Evolutionary conservation across 2,888 invertebrate species (phyloP).

Genomic region (Orthonychiurus folsomi): DNA sequence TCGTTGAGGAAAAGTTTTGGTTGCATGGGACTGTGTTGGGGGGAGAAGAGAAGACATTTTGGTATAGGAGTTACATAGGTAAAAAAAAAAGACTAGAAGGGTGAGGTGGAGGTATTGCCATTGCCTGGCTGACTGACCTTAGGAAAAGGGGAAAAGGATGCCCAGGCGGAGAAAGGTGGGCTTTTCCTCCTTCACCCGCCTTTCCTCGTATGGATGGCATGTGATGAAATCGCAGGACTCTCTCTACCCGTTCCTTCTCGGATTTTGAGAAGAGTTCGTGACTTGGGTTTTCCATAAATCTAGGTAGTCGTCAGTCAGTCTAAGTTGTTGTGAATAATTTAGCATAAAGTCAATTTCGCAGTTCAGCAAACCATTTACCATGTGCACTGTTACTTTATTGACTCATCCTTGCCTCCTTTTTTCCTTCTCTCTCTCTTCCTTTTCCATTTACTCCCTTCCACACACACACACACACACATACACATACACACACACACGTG

Average conservation of each 20-base stretch:
- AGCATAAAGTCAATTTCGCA: conserved; percentile 41
- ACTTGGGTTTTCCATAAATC: conserved; percentile 31
- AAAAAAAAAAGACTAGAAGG: background rate
- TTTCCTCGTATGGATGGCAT: background rate
- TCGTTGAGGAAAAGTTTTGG: background rate
- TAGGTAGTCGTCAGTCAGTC: conserved; percentile 22
- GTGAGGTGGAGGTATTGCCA: too few species aligned
- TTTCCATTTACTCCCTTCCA: background rate
- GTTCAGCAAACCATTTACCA: conserved; percentile 40
- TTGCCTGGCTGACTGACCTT: too few species aligned
- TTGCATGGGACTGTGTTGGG: background rate
- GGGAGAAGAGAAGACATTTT: background rate
- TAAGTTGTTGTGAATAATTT: conserved; percentile 39
- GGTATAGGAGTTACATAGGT: background rate
- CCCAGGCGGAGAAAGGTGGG: background rate
- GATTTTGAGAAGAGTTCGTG: conserved; percentile 27
- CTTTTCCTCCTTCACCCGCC: background rate
- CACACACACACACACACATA: too few species aligned
- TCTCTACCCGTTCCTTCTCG: background rate
- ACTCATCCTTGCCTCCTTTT: conserved; percentile 3
- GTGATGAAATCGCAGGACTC: conserved; percentile 1
- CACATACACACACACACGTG: too few species aligned
- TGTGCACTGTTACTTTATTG: conserved; percentile 22
- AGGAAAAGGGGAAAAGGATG: conserved; percentile 3
- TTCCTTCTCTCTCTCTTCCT: background rate